Base-by-base conservation (phyloP, 2,113 vertebrate species). In the Pipra filicauda region DNA sequence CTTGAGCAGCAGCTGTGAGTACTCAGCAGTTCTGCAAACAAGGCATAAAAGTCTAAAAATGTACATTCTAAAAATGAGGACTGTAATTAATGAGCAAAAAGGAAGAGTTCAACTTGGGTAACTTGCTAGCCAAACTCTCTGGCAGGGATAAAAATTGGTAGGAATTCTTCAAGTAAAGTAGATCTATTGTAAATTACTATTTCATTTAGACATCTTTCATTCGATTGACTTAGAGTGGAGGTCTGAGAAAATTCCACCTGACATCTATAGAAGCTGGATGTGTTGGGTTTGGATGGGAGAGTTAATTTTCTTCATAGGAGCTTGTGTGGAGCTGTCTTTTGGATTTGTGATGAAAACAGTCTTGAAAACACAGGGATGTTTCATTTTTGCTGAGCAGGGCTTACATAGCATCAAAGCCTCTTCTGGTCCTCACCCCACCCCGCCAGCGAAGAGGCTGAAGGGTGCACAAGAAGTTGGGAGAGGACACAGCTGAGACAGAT, bases 101-200 rank as follows among this genome's bases (percentile, higher is more conserved):
- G 27, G 30, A 94, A 75, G 93, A 93, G 74, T 70, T 96, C 81
- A 74, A 15, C 48, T 88, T 89, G 85, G 81, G 92, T 87, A 84
- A 91, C 61, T 91, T 87, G 43, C 23, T 67, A 66, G 33, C 16
- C 24, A 75, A 35, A 71, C 3, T 49, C n/a, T 44, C 8, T 49
- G 12, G 2, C 35, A 74, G 5, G 4, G 30, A 62, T 43, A 74
- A 81, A 95, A 88, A 71, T 16, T 58, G 14, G 15, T 54, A 66
- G 9, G 1, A 39, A 74, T 62, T 74, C 17, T 54, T 77, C 13
- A 74, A 86, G 22, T 30, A 74, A 46, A 71, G 31, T 18, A 73
- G 6, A 31, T 64, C 14, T 81, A 26, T 17, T 78, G 51, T 81
- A 87, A 71, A 35, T 43, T 77, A 12, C 12, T 48, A 21, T 70